phyloP scores from a whole-genome alignment of 2,888 invertebrate genomes.

The Agrotis ipsilon region DNA sequence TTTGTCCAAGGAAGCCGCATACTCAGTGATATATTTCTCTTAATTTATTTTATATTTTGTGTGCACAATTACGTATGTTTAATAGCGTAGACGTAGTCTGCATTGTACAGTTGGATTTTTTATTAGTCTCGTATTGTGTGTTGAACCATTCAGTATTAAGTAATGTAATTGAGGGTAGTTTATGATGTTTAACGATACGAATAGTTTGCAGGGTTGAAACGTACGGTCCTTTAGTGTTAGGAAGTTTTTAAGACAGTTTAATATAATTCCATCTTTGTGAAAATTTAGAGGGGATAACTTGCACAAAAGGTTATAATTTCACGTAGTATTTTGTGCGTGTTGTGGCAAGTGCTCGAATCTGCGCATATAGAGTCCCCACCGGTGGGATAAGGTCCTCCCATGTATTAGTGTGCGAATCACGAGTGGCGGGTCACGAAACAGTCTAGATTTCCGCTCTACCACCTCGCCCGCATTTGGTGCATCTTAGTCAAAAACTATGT shows the following conservation, averaged over 20 bases:
- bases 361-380: not conserved
- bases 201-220: constrained; percentile 65
- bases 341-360: not conserved
- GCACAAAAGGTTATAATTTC: not conserved
- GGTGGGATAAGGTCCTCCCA: not conserved
- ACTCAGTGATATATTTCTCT: constrained; percentile 42
- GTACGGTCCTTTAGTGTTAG: constrained; percentile 61
- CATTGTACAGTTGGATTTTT: constrained; percentile 44
- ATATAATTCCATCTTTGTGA: constrained; percentile 22
- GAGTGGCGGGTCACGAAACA: too few species aligned
- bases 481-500: too few species aligned
- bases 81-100: constrained; percentile 47
- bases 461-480: too few species aligned
- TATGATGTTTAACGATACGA: constrained; percentile 50
- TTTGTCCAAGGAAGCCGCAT: constrained; percentile 44
- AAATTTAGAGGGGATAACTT: constrained; percentile 14
- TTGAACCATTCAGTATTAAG: constrained; percentile 60
- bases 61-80: constrained; percentile 46
- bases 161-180: constrained; percentile 45
- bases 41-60: constrained; percentile 34
- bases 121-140: constrained; percentile 50
- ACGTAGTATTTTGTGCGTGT: not conserved
- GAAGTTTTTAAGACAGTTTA: constrained; percentile 35
- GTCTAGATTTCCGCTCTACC: too few species aligned
- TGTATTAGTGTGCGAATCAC: too few species aligned